Base-by-base conservation (phyloP, 2,113 vertebrate species). In the Andinoacara biseriatus region DNA sequence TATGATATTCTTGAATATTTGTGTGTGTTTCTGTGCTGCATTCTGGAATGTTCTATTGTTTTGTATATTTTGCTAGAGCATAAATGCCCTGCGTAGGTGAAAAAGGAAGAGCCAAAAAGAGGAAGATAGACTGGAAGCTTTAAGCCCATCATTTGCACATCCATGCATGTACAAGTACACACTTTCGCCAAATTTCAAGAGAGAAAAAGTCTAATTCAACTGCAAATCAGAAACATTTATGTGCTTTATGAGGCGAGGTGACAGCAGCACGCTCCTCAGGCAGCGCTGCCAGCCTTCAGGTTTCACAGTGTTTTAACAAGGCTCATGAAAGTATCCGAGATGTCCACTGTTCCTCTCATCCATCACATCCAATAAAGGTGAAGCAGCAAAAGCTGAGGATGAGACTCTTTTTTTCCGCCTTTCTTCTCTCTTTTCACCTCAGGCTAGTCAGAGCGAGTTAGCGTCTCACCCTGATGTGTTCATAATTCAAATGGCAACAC, bases 401-500 rank as follows among this genome's bases (percentile, higher is more conserved):
- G 87, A 90, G 88, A 88, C 86, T 78, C 56, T 62, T 65, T 1
- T 29, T 90, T 82, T 74, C 82, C 52, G 60, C 78, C 82, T 88
- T 86, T 83, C 46, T 84, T 85, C 86, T 83, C 84, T 87, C 82
- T 83, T 87, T 76, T 59, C 74, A 89, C 83, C 81, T 82, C 83
- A 56, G 90, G 91, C 92, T 89, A 90, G 93, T 93, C 91, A 81
- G 88, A 88, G 90, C 67, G 74, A 85, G 91, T 94, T 93, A 94
- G 86, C 86, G 82, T 93, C 92, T 91, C 92, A 76, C 77, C 62
- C 46, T 74, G 57, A 82, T 87, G 91, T 93, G 95, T 94, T 95
- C 94, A 95, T 94, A 94, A 96, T 96, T 96, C 92, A 94, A 93
- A 94, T 84, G 89, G 91, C 92, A 92, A 91, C 74, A 88, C 92